phyloP scores from a whole-genome alignment of 1,140 invertebrate genomes.

The Bacillus rossius region DNA sequence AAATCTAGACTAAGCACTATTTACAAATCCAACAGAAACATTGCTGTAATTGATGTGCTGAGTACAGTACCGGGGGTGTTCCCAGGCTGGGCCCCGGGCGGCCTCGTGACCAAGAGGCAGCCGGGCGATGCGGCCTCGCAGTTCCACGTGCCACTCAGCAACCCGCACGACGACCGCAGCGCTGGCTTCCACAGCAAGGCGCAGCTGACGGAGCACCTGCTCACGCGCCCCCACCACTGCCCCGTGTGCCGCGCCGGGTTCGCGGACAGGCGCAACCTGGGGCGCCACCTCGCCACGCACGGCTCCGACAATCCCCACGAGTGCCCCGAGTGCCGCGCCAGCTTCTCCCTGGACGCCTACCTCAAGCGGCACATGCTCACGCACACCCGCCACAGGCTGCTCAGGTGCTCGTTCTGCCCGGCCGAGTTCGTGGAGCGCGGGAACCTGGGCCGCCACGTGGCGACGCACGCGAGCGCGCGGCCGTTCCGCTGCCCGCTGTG shows the following conservation, averaged over 20 bases:
- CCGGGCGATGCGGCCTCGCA: no score
- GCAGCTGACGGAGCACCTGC: not conserved
- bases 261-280: not conserved
- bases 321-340: not conserved
- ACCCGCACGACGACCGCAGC: no score
- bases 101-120: no score
- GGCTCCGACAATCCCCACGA: not conserved
- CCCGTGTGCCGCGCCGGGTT: not conserved
- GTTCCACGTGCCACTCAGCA: no score
- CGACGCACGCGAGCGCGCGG: not conserved
- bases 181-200: no score
- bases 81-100: no score
- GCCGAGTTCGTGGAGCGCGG: not conserved
- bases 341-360: not conserved
- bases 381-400: conserved; percentile 3
- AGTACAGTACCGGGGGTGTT: no score
- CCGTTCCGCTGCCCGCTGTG: not conserved
- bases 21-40: no score
- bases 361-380: not conserved
- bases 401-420: not conserved
- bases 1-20: no score
- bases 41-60: no score
- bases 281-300: not conserved
- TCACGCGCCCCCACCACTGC: not conserved
- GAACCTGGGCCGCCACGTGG: not conserved